A percentile compares a stretch with the other conserved stretches of the same genome.
These are phyloP conservation scores for Gobiocypris rarus DNA, from an alignment of 2,113 vertebrate genomes.

Conservation along the genomic window DNA sequence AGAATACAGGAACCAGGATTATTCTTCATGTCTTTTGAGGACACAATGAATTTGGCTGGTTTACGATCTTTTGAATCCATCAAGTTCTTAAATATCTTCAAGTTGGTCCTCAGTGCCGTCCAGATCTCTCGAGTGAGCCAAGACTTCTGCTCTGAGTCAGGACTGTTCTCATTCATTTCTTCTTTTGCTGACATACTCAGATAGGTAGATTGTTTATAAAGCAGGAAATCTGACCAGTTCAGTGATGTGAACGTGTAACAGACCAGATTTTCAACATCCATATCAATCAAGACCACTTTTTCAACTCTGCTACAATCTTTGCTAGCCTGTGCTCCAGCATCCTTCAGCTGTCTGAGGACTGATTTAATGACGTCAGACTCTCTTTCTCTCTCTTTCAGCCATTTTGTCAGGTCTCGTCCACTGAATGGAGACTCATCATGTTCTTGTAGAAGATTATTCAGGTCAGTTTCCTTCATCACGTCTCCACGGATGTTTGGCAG, in stretches of 20 bases:
- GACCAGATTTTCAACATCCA: constrained; percentile 20
- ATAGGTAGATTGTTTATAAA: constrained; percentile 9
- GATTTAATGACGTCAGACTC: constrained; percentile 35
- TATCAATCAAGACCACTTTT: constrained; percentile 10
- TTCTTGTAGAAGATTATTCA: constrained; percentile 32
- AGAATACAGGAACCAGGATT: not conserved
- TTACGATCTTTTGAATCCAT: not conserved
- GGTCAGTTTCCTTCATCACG: constrained; percentile 10
- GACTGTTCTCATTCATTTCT: not conserved
- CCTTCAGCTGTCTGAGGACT: not conserved
- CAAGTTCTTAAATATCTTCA: not conserved
- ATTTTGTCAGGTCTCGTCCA: not conserved
- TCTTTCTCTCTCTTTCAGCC: constrained; percentile 36
- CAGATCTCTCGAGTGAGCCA: not conserved
- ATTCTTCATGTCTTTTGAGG: constrained; percentile 23
- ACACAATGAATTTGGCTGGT: constrained; percentile 24
- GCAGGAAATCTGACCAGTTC: constrained; percentile 16
- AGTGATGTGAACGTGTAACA: constrained; percentile 51
- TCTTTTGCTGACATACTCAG: not conserved
- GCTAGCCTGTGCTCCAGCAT: not conserved
- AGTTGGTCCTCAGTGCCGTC: not conserved
- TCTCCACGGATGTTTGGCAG: no score
- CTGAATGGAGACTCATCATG: constrained; percentile 56
- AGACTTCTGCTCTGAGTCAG: not conserved
- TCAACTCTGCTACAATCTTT: no score